Evolutionary conservation across 2,888 invertebrate species (phyloP).

Genomic region (Argyresthia albistria): DNA sequence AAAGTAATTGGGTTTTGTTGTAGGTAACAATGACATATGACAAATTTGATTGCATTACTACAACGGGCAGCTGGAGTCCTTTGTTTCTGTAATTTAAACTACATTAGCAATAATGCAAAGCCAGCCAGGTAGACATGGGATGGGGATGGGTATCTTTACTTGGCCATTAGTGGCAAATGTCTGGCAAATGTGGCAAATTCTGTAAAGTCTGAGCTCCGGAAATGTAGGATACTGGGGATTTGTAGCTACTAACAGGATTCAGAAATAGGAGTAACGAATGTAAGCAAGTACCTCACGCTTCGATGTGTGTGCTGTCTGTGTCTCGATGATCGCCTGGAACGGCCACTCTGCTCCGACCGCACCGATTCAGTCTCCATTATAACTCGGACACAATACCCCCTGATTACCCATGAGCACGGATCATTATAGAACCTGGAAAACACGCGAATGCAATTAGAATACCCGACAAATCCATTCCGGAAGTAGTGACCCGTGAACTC

Average conservation of each 20-base stretch:
- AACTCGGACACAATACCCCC: slow-evolving; percentile 18
- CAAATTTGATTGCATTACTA: too few relatives aligned
- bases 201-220: too few relatives aligned
- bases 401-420: slow-evolving; percentile 44
- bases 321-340: slow-evolving; percentile 80
- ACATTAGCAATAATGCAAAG: too few relatives aligned
- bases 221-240: neutral
- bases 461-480: slow-evolving; percentile 36
- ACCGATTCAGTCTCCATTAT: slow-evolving; percentile 95
- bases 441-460: slow-evolving; percentile 53
- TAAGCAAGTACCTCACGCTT: slow-evolving; percentile 71
- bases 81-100: too few relatives aligned
- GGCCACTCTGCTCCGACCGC: slow-evolving; percentile 91
- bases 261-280: neutral
- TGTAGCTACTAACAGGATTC: neutral
- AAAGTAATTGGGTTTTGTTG: too few relatives aligned
- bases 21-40: too few relatives aligned
- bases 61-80: too few relatives aligned
- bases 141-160: too few relatives aligned
- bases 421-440: slow-evolving; percentile 33
- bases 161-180: too few relatives aligned
- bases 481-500: slow-evolving; percentile 17
- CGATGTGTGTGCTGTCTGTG: slow-evolving; percentile 75
- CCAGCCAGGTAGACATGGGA: too few relatives aligned
- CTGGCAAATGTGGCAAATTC: too few relatives aligned